phyloP scores from a whole-genome alignment of 2,888 invertebrate genomes.

The Drosophila leonis region DNA sequence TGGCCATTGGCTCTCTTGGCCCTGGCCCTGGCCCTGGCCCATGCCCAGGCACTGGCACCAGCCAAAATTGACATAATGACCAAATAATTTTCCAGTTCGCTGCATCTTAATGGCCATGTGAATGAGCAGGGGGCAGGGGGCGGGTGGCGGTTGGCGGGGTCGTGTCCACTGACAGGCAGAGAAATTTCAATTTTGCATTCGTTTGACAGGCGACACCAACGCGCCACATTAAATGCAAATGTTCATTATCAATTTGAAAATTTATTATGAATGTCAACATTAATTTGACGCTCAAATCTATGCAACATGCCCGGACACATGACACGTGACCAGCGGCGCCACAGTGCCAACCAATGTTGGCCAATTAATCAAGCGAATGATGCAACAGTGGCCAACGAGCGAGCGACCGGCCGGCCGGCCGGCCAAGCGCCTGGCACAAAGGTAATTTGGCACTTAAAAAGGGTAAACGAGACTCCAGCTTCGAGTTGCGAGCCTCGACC shows the following conservation, averaged over 20 bases:
- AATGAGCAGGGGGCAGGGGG: neutral
- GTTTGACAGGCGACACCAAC: constrained; percentile 60
- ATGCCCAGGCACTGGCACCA: constrained; percentile 29
- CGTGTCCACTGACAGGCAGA: constrained; percentile 23
- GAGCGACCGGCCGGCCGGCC: neutral
- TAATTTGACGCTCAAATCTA: constrained; percentile 61
- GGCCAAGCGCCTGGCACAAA: constrained; percentile 35
- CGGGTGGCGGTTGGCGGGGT: neutral
- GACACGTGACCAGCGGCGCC: constrained; percentile 49
- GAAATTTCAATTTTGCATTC: constrained; percentile 65
- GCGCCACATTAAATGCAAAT: constrained; percentile 71
- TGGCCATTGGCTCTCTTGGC: constrained; percentile 28
- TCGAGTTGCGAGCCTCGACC: neutral
- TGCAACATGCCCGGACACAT: constrained; percentile 44
- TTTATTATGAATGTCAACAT: constrained; percentile 78
- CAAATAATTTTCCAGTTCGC: constrained; percentile 77
- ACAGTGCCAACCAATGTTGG: constrained; percentile 15
- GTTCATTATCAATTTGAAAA: constrained; percentile 73
- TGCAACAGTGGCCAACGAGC: constrained; percentile 49
- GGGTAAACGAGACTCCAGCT: constrained; percentile 55
- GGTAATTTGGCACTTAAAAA: constrained; percentile 77
- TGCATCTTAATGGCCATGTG: constrained; percentile 53
- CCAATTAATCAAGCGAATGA: constrained; percentile 75
- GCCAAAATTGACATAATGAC: constrained; percentile 76
- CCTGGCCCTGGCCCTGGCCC: no score